These are phyloP conservation scores for Picathartes gymnocephalus DNA, from an alignment of 2,113 vertebrate species.

Conservation along the genomic window DNA sequence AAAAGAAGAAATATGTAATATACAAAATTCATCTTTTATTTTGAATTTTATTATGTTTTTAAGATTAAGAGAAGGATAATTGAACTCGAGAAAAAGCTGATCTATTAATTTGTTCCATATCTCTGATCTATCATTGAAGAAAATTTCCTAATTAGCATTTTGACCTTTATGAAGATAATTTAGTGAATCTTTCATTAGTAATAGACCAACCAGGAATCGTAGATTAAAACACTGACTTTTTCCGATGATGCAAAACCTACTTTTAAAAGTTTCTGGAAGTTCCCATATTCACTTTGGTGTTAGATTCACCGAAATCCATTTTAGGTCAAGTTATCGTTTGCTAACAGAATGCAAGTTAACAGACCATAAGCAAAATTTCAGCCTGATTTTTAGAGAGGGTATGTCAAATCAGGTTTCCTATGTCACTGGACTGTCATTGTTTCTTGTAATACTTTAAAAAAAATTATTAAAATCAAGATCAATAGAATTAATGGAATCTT, in stretches of 20 bases:
- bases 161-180: conserved; percentile 69
- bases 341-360: neutral
- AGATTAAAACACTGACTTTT: neutral
- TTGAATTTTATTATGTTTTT: neutral
- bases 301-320: neutral
- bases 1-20: neutral
- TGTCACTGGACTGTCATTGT: neutral
- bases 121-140: conserved; percentile 56
- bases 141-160: conserved; percentile 64
- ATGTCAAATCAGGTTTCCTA: neutral
- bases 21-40: neutral
- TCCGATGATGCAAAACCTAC: neutral
- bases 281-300: neutral
- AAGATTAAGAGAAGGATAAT: neutral
- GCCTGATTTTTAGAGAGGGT: neutral
- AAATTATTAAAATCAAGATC: neutral
- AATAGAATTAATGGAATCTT: neutral
- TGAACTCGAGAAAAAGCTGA: conserved; percentile 24
- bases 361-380: neutral
- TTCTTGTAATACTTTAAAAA: neutral
- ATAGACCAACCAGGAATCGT: conserved; percentile 12
- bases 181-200: conserved; percentile 58
- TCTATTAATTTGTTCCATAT: conserved; percentile 46
- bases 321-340: neutral
- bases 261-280: neutral